Evolutionary conservation across 1,140 invertebrate genomes (phyloP).

Genomic region (Ooceraea biroi): DNA sequence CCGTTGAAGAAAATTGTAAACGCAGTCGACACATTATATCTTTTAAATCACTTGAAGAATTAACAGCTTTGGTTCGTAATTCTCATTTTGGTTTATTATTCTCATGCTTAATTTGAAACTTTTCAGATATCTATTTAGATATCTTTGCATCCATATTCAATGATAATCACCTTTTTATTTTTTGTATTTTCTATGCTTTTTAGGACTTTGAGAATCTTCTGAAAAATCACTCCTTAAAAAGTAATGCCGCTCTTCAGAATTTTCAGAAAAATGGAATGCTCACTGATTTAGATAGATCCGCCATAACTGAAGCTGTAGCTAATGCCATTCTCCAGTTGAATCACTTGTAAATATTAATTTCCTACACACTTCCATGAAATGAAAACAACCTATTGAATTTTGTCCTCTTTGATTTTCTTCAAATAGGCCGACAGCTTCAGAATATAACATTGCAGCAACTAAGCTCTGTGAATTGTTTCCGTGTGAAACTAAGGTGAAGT

Average conservation of each 20-base stretch:
- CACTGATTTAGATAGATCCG: slow-evolving; percentile 20
- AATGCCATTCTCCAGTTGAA: neutral
- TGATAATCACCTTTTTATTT: neutral
- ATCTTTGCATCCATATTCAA: too few species aligned
- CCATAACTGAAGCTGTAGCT: neutral
- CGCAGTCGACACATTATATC: neutral
- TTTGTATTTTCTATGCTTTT: neutral
- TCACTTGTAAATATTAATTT: slow-evolving; percentile 1
- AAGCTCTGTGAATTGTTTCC: slow-evolving; percentile 1
- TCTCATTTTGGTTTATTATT: neutral
- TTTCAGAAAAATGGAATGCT: neutral
- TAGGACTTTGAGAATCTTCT: neutral
- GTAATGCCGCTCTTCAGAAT: neutral
- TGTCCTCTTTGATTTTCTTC: neutral
- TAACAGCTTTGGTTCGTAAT: slow-evolving; percentile 6
- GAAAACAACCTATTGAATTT: neutral
- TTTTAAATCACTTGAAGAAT: slow-evolving; percentile 1
- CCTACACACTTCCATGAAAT: neutral
- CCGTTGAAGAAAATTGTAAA: neutral
- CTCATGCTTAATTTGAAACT: too few species aligned
- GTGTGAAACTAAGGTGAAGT: slow-evolving; percentile 12
- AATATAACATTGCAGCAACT: slow-evolving; percentile 12
- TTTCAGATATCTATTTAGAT: too few species aligned
- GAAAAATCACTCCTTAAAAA: neutral
- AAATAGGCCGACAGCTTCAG: neutral